Percentiles rank a stretch among this genome's conserved stretches.
These are phyloP conservation scores for Notolepis coatsorum DNA, from an alignment of 2,797 vertebrate genomes.

Conservation along the genomic window DNA sequence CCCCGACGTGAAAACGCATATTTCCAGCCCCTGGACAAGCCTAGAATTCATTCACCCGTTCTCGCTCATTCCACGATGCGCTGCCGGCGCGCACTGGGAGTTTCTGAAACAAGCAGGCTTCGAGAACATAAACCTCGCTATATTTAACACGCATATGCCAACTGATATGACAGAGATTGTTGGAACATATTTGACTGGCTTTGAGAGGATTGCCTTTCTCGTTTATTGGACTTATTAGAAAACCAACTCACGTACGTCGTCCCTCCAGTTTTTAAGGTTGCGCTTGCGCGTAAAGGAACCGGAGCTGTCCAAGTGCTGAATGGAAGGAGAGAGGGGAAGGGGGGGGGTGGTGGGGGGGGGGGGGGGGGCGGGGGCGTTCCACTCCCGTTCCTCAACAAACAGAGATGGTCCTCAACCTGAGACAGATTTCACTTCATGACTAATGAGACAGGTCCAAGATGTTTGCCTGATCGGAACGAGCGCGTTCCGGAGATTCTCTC, in stretches of 20 bases:
- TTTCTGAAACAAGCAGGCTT: conserved; percentile 16
- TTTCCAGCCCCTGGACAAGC: conserved; percentile 16
- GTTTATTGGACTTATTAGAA: conserved; percentile 61
- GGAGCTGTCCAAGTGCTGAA: conserved; percentile 88
- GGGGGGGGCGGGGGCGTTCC: conserved; percentile 75
- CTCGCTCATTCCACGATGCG: conserved; percentile 25
- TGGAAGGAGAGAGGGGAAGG: conserved; percentile 71
- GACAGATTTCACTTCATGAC: conserved; percentile 45
- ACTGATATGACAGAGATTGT: conserved; percentile 22
- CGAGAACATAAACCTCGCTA: background rate
- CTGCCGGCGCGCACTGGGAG: conserved; percentile 42
- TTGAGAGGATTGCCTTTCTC: conserved; percentile 46
- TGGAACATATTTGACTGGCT: conserved; percentile 30
- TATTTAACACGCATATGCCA: conserved; percentile 26
- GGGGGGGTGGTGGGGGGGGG: conserved; percentile 78
- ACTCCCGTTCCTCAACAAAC: conserved; percentile 69
- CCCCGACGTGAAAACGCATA: background rate
- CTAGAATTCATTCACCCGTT: background rate
- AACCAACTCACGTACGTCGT: conserved; percentile 80
- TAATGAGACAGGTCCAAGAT: conserved; percentile 26
- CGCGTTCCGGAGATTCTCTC: conserved; percentile 50
- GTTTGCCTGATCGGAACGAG: conserved; percentile 15
- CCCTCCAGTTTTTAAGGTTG: conserved; percentile 66
- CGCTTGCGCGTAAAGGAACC: conserved; percentile 86
- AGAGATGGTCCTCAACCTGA: conserved; percentile 60